Base-by-base conservation (phyloP, 1,140 invertebrate genomes). In the Cotesia vestalis region DNA sequence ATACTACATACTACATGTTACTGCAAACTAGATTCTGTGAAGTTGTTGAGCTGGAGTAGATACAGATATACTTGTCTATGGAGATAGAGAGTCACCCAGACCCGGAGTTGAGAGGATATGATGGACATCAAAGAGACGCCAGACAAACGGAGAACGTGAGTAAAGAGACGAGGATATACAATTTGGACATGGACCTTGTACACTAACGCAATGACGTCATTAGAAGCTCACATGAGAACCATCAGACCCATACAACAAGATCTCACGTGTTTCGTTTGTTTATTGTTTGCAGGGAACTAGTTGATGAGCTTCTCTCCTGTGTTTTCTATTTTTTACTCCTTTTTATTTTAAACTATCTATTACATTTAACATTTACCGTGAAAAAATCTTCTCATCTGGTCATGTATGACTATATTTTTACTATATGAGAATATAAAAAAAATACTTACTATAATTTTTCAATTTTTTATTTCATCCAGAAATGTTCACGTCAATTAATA, bases 81-180 rank as follows among this genome's bases (percentile, higher is more conserved):
- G 73, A 71, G 67, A 57, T 62, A 66, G 57, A 73, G 63, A 27
- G 52, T 20, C 17, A 68, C 69, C 75, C 77, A 76, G 74, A 76
- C 73, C 71, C 73, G 77, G 78, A 79, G 78, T 75, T 9, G 40
- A 46, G 40, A 46, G 75, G 72, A 74, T 73, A 73, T 76, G 72
- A 77, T 71, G 78, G 76, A 81, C 80, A 80, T 81, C 80, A 81
- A 81, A 81, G 80, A 81, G 80, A 80, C 78, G 77, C 74, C 78
- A 81, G 80, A 81, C 77, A 80, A 81, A 79, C 80, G 78, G 72
- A 40, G 40, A 36, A 62, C 67, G 46, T 61, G 46, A 63, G 74
- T 14, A 40, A 66, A 64, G 57, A 60, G 67, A 71, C 38, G 62
- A 66, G 70, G 46, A 34, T 79, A 79, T 80, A 79, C 79, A 81